Base-by-base conservation (phyloP, 92 coral and sea anemone genomes). In the Epizoanthus illoricatus region DNA sequence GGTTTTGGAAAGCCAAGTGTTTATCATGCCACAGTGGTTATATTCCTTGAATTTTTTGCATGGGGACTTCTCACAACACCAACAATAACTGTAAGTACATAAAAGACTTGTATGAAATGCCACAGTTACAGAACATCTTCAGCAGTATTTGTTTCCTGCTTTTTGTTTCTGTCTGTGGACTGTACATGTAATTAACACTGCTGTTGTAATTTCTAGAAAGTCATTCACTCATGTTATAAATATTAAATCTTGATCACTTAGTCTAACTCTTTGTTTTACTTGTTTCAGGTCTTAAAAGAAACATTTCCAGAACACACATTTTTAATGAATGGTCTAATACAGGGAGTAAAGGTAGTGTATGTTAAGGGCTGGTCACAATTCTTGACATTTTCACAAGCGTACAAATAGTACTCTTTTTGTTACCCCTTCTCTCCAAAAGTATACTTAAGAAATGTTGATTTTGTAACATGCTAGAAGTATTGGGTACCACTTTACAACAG, bases 11-110 rank as follows among this genome's bases (percentile, higher is more conserved):
- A 93, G 74, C 98, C 99, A 65, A 96, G 88, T 87, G 97, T 96
- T 9, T 96, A 96, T 67, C 99, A 96, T 85, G 99, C 99, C 33
- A 93, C 99, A 3, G 86, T 96, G 20, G 97, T 96, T 54, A 96
- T 96, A 65, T 96, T 96, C 75, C 85, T 96, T 68, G 99, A 96
- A 69, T 96, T 87, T 73, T 96, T 96, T 87, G 94, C 99, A 49
- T 96, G 99, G 99, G 99, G 99, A 70, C 92, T 96, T 24, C 92
- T 96, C 61, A 96, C 99, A n/a, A 92, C 98, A 65, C 99, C 99
- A 36, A 96, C 94, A 91, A 86, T 96, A 60, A 87, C 92, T 39
- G 98, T 95, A 93, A 87, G 98, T 90, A 47, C 5, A 57, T 28
- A 1, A 28, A 28, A 28, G 33, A 28, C 33, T 28, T 28, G 33